Base-by-base conservation (phyloP, 2,888 invertebrate species). In the Clepsis dumicolana region DNA sequence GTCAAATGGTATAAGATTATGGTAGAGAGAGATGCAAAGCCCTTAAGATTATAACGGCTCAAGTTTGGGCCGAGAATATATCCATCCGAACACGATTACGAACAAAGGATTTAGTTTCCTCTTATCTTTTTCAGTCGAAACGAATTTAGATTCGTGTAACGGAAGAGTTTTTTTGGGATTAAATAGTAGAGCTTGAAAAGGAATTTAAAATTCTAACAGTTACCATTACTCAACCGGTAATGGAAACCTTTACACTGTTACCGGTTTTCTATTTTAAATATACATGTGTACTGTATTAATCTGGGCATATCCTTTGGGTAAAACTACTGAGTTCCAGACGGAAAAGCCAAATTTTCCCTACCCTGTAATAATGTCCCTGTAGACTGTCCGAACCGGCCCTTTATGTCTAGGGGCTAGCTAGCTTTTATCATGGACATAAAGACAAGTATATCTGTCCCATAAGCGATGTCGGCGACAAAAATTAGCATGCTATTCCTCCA, bases 81-180 rank as follows among this genome's bases (percentile, higher is more conserved):
- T 62, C 54, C 44, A 61, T 62, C 66, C 66, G 35, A 27, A 67
- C 62, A 38, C 62, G 66, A 67, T 56, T 67, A 62, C 35, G 56
- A 62, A 67, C 62, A 67, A 67, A 67, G 66, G 66, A 67, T 62
- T 67, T 62, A 63, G 62, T 62, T 67, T 54, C 56, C 56, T 60
- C 61, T 60, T 67, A 35, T 67, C 62, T 62, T 67, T 67, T 67
- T 56, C 50, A 67, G 38, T 56, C 62, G 56, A 62, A 63, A 62
- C 50, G 50, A 38, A 67, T 62, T 67, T 67, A 67, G 62, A 48
- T 67, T 35, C 16, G 32, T 8, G 24, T n/a, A n/a, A 24, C 21
- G 53, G 61, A 25, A 61, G 56, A 35, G 53, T 61, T 27, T 18
- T 48, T 60, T 32, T 21, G 7, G 48, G 29, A 66, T 66, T 66